Conservation (phyloP, 92 coral and sea anemone genomes). For the Isaurus tuberculatus region DNA sequence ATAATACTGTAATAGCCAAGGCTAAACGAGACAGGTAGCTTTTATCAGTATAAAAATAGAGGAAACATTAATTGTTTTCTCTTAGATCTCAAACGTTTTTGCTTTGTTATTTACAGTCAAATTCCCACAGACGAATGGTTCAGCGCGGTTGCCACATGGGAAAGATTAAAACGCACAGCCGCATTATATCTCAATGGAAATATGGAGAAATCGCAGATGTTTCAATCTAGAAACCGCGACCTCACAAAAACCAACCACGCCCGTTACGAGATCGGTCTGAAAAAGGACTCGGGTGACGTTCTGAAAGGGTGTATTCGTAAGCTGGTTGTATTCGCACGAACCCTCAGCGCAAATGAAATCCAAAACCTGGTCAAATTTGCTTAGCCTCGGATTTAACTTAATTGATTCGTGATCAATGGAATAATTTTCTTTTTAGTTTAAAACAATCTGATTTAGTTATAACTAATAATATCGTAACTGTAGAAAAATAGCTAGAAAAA, state of each 20-base stretch:
- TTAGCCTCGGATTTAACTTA: background rate
- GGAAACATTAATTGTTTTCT: too few species aligned
- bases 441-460: too few species aligned
- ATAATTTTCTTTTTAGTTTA: too few species aligned
- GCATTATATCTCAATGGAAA: slow-evolving; percentile 20
- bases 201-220: background rate
- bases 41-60: too few species aligned
- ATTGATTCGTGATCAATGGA: too few species aligned
- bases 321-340: slow-evolving; percentile 31
- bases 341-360: slow-evolving; percentile 18
- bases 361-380: background rate
- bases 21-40: too few species aligned
- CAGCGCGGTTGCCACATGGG: slow-evolving; percentile 7
- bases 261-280: slow-evolving; percentile 18
- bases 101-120: background rate
- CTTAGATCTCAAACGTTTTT: too few species aligned
- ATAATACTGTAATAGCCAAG: too few species aligned
- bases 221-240: background rate
- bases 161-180: slow-evolving; percentile 2
- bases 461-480: too few species aligned
- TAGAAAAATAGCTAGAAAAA: too few species aligned
- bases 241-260: slow-evolving; percentile 34
- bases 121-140: slow-evolving; percentile 21
- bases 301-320: slow-evolving; percentile 11
- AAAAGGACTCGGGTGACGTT: slow-evolving; percentile 39